phyloP scores from a whole-genome alignment of 2,888 invertebrate species.

The Aphelenchoides bicaudatus region DNA sequence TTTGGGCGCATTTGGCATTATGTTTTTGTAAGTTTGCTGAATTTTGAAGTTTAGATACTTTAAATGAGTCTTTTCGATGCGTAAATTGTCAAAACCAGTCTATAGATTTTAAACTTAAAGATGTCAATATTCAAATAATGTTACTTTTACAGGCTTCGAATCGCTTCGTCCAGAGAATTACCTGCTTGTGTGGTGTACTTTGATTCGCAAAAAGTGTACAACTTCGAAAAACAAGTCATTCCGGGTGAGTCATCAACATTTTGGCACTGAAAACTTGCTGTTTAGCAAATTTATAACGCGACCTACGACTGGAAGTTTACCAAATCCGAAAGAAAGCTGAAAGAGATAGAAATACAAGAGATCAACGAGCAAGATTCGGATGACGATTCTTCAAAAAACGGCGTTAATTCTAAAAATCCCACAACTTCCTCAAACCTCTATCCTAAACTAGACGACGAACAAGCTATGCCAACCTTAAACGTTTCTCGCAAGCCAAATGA shows the following conservation, averaged over 20 bases:
- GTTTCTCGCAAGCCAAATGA: conserved; percentile 16
- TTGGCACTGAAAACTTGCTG: conserved; percentile 7
- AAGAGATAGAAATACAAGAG: conserved; percentile 37
- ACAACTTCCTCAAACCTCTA: too few relatives aligned
- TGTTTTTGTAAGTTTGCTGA: too few relatives aligned
- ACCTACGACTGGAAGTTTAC: conserved; percentile 43
- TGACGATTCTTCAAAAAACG: conserved; percentile 8
- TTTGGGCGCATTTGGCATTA: conserved; percentile 56
- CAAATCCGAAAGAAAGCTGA: conserved; percentile 45
- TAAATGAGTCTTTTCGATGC: too few relatives aligned
- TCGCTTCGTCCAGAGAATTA: conserved; percentile 48
- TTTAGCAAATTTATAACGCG: conserved; percentile 47
- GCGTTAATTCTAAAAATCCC: too few relatives aligned
- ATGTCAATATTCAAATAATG: too few relatives aligned
- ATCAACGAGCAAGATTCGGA: conserved; percentile 32
- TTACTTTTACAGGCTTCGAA: too few relatives aligned
- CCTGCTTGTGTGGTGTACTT: conserved; percentile 48
- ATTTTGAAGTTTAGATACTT: too few relatives aligned
- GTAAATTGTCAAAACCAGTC: too few relatives aligned
- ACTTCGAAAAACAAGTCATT: conserved; percentile 45
- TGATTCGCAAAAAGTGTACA: conserved; percentile 44
- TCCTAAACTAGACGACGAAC: conserved; percentile 23
- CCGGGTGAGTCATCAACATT: conserved; percentile 34
- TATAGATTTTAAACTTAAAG: too few relatives aligned
- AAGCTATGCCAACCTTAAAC: conserved; percentile 28